Base-by-base conservation (phyloP, 2,797 vertebrate genomes). In the Coreius guichenoti region DNA sequence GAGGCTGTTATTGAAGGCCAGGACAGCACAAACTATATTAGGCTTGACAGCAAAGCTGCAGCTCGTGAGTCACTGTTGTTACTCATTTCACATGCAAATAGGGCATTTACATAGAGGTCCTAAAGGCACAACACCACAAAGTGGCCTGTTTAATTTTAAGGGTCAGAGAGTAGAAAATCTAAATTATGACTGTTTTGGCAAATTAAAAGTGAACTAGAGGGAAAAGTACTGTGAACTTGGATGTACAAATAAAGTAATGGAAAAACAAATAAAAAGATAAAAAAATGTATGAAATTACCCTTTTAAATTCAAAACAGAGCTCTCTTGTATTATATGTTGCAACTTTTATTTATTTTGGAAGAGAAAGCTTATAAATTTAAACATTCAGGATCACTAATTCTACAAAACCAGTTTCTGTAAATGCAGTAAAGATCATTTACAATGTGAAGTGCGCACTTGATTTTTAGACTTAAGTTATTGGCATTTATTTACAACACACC, bases 11-110 rank as follows among this genome's bases (percentile, higher is more conserved):
- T 43, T 81, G 68, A 81, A 72, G 33, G 33, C 70, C 0, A n/a
- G 49, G 9, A 16, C n/a, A 74, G 39, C 39, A 7, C n/a, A 79
- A 79, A 63, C 16, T 29, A 79, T 45, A 63, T 45, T 29, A 14
- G 19, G 29, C 43, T 73, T 31, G 54, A 74, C 70, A 74, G 54
- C 69, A 82, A 63, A 63, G 26, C 54, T 23, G 14, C 43, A 82
- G 70, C 54, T 61, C 7, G 19, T 61, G 81, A 82, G 69, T 82
- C 68, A 72, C 36, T 82, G 51, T 73, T 47, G 68, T 73, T 72
- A 61, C 68, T 82, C 80, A 61, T 82, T 58, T 82, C 74, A 77
- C 23, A 58, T 77, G 33, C 33, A 77, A 77, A 77, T 21, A 58
- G 33, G 23, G 33, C 54, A 45, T 82, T 82, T 73, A 58, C 51